Base-by-base conservation (phyloP, 1,140 invertebrate genomes). In the Bradysia coprophila region DNA sequence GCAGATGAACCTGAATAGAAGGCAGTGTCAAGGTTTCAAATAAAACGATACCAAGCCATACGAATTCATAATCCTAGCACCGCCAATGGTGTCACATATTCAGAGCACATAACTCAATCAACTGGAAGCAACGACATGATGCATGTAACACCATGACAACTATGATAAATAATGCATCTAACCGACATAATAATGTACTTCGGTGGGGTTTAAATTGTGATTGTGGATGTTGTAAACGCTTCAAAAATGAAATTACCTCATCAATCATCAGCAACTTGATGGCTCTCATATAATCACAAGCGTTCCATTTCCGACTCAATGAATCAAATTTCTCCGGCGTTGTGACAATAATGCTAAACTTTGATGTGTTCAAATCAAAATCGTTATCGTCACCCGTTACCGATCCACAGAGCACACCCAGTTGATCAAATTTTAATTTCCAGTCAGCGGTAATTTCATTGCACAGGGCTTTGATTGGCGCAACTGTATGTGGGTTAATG, bases 261-360 rank as follows among this genome's bases (percentile, higher is more conserved):
- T 89, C 84, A 42, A 89, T 77, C n/a, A 87, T 62, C 51, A 89
- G 76, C 5, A 89, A 58, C 48, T 73, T 73, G 9, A 85, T 65
- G 1, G 68, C 55, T 47, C 73, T 62, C 19, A 83, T 67, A 18
- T 82, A 48, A 28, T 61, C 64, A 48, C 79, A 70, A 46, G 78
- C 73, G 48, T 67, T 71, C 76, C 77, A 84, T 46, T 69, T 68
- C 45, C 82, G 64, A 0, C 81, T 86, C 34, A 86, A 52, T 43
- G 75, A 75, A 55, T 88, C 83, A 81, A 81, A 87, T 63, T 87
- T 87, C 59, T 87, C 83, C 8, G 84, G 83, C 4, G 84, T 89
- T 11, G 83, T 84, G 45, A 85, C 68, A 48, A 88, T 78, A 24
- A 88, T 60, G 49, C 68, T 66, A 37, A 52, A 63, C 3, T 57